Evolutionary conservation across 2,888 invertebrate species (phyloP).

Genomic region (Luperina testacea): DNA sequence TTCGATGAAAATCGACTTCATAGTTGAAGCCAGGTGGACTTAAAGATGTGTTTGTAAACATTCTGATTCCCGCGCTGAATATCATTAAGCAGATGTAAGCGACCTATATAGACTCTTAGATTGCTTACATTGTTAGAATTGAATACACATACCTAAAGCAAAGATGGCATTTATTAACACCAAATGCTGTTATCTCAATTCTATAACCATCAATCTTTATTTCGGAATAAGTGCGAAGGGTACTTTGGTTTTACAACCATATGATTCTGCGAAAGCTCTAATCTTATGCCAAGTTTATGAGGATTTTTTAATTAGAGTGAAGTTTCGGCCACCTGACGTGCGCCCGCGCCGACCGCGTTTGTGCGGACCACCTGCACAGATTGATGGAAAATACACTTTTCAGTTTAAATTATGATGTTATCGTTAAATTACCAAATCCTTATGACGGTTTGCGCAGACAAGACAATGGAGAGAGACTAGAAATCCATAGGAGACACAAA

Average conservation of each 20-base stretch:
- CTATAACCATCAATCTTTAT: not conserved
- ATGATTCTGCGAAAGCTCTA: conserved; percentile 35
- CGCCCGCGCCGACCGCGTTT: not conserved
- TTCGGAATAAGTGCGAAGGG: not conserved
- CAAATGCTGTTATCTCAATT: not conserved
- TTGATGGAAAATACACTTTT: not conserved
- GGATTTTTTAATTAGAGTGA: conserved; percentile 31
- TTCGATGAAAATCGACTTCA: conserved; percentile 14
- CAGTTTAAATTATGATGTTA: not conserved
- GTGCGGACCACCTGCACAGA: not conserved
- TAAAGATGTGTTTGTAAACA: conserved; percentile 43
- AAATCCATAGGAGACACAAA: not conserved
- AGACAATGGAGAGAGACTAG: not conserved
- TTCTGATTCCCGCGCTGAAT: not conserved
- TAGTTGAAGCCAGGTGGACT: conserved; percentile 20
- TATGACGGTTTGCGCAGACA: not conserved
- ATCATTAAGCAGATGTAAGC: conserved; percentile 27
- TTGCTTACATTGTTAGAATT: conserved; percentile 1
- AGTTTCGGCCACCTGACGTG: not conserved
- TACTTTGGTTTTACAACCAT: not conserved
- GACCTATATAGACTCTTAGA: not conserved
- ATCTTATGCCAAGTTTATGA: conserved; percentile 29
- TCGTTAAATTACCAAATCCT: not conserved
- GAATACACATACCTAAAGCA: not conserved
- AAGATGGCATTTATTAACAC: not conserved